phyloP scores from a whole-genome alignment of 2,113 vertebrate genomes.

The Suncus etruscus region DNA sequence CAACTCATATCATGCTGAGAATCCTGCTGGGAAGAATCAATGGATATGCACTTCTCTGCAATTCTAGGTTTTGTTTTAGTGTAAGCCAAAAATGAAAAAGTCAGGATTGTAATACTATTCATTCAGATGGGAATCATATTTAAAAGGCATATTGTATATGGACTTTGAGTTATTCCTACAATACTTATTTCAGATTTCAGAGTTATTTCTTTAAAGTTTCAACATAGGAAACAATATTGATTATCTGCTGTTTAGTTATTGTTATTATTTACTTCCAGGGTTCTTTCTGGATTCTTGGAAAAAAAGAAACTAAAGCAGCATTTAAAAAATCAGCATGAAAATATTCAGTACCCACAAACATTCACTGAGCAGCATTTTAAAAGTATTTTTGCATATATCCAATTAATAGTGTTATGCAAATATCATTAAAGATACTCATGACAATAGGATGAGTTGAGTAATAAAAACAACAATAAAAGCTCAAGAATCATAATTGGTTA shows the following conservation, averaged over 20 bases:
- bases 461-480: too few relatives aligned
- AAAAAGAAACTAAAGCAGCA: background rate
- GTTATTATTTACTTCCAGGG: background rate
- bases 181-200: background rate
- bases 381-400: background rate
- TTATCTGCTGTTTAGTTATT: background rate
- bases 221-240: background rate
- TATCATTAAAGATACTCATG: background rate
- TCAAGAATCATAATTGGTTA: too few relatives aligned
- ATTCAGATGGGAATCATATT: background rate
- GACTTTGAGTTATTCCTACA: background rate
- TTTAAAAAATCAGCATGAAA: background rate
- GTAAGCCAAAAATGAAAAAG: background rate
- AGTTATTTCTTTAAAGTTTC: background rate
- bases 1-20: slow-evolving; percentile 4
- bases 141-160: background rate
- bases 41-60: background rate
- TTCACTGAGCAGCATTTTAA: background rate
- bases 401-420: background rate
- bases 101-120: slow-evolving; percentile 26
- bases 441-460: background rate
- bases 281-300: background rate
- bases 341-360: background rate
- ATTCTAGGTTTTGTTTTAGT: slow-evolving; percentile 31
- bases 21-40: slow-evolving; percentile 60